A percentile compares a stretch with the other conserved stretches of the same genome.
These are phyloP conservation scores for Tachina lurida DNA, from an alignment of 2,888 invertebrate genomes.

Conservation along the genomic window DNA sequence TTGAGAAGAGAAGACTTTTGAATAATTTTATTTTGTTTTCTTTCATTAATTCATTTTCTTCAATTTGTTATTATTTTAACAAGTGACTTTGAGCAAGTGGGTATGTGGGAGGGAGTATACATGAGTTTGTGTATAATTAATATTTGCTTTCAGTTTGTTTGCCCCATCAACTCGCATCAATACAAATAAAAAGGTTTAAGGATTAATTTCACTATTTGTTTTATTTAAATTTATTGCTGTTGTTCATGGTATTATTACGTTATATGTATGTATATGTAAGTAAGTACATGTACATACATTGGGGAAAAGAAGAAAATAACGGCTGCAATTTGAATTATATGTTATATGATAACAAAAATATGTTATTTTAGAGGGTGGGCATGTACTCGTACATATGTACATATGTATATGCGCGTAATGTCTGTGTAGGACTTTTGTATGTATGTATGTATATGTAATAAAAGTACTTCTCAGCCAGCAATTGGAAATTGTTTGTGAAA, in stretches of 20 bases:
- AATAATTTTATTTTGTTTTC: slow-evolving; percentile 25
- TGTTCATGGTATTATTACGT: slow-evolving; percentile 48
- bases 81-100: slow-evolving; percentile 6
- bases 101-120: not conserved
- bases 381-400: not conserved
- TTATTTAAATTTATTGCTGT: slow-evolving; percentile 65
- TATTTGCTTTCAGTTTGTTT: slow-evolving; percentile 51
- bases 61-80: slow-evolving; percentile 20
- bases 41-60: not conserved
- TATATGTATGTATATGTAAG: not conserved
- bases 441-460: not conserved
- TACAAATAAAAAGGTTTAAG: slow-evolving; percentile 19
- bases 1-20: slow-evolving; percentile 25
- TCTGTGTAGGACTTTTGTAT: not conserved
- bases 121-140: slow-evolving; percentile 31
- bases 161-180: not conserved
- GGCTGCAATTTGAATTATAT: slow-evolving; percentile 9
- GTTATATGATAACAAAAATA: slow-evolving; percentile 38
- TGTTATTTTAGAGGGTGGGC: not conserved
- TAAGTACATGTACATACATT: too few relatives aligned
- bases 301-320: not conserved
- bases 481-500: not conserved
- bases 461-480: too few relatives aligned
- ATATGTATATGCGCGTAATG: not conserved
- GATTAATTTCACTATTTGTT: slow-evolving; percentile 63